Conservation (phyloP, 2,797 vertebrate genomes). For the Psittacula echo region DNA sequence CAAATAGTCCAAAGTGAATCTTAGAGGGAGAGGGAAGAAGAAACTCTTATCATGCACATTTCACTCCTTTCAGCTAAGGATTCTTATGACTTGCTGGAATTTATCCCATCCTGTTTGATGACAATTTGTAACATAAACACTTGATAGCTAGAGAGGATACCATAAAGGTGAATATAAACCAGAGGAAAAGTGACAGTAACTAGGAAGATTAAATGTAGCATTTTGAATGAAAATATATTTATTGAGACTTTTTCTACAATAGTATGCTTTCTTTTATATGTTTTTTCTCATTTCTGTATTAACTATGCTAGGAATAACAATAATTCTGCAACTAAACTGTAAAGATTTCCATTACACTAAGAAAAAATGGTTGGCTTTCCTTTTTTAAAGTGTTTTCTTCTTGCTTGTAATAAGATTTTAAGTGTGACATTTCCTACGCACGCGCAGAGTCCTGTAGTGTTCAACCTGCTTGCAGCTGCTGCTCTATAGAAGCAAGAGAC, state of each 20-base stretch:
- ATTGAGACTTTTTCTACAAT: background rate
- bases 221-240: background rate
- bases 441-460: background rate
- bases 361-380: background rate
- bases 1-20: background rate
- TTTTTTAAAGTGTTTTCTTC: background rate
- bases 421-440: background rate
- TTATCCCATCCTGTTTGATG: background rate
- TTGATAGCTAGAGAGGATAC: background rate
- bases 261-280: background rate
- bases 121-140: accelerated
- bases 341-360: background rate
- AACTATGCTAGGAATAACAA: background rate
- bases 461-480: background rate
- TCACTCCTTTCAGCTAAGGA: background rate
- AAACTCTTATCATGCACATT: background rate
- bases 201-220: background rate
- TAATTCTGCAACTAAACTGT: background rate
- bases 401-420: background rate
- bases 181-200: background rate
- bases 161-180: background rate
- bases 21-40: background rate
- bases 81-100: background rate
- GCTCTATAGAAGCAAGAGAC: background rate
- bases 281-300: background rate